Conservation (phyloP, 2,113 vertebrate species). For the Poecilia latipinna region DNA sequence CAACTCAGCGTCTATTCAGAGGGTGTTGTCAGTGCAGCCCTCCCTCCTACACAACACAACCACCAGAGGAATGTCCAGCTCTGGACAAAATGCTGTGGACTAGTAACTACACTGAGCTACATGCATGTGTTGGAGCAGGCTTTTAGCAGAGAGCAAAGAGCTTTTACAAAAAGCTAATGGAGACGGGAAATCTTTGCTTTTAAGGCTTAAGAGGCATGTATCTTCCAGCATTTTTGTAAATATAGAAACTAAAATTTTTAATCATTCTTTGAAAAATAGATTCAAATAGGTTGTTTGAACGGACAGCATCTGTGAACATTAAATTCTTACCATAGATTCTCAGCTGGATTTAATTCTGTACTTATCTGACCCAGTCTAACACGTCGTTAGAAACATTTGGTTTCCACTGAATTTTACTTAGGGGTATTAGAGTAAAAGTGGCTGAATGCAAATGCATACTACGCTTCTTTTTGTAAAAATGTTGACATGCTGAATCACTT, state of each 20-base stretch:
- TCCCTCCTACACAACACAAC: constrained; percentile 58
- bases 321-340: no score
- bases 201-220: no score
- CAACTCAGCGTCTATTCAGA: constrained; percentile 75
- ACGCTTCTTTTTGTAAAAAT: not conserved
- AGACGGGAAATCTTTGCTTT: not conserved
- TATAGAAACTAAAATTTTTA: no score
- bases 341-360: not conserved
- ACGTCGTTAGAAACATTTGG: no score
- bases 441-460: not conserved
- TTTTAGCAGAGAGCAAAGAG: not conserved
- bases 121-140: not conserved
- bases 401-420: not conserved
- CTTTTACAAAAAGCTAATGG: not conserved
- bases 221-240: no score
- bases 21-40: constrained; percentile 56
- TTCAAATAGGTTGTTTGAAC: no score
- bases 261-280: no score
- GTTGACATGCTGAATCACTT: no score
- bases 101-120: constrained; percentile 18
- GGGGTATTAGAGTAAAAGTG: not conserved
- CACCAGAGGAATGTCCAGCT: constrained; percentile 65
- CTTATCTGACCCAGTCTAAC: not conserved
- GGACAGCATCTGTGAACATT: no score
- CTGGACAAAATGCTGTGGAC: constrained; percentile 35